Percentiles rank a stretch among this genome's conserved stretches.
Conservation (phyloP, 2,113 vertebrate species). For the Hiodon alosoides region DNA sequence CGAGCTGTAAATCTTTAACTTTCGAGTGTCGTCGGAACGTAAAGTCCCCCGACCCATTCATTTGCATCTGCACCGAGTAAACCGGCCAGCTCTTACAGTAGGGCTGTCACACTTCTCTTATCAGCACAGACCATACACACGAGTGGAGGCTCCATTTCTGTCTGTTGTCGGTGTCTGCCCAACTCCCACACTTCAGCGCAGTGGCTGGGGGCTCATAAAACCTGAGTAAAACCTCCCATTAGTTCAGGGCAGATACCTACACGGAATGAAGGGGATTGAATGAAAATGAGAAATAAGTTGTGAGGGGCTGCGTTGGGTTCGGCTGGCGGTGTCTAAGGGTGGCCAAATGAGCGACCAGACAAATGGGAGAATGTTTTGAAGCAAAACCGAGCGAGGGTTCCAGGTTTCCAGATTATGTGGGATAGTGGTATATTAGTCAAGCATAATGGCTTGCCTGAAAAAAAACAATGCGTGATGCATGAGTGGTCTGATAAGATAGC, state of each 20-base stretch:
- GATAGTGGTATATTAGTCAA: background rate
- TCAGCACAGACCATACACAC: constrained; percentile 6
- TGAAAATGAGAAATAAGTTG: background rate
- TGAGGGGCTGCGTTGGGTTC: background rate
- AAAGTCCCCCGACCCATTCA: background rate
- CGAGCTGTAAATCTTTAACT: background rate
- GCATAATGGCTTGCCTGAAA: background rate
- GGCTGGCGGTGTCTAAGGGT: background rate
- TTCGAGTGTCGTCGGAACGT: constrained; percentile 30
- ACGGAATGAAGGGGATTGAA: background rate
- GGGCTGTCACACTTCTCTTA: constrained; percentile 16
- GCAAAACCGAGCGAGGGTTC: background rate
- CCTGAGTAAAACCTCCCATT: background rate
- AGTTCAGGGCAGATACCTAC: background rate
- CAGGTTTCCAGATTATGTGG: background rate
- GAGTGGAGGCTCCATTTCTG: constrained; percentile 9
- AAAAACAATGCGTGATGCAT: background rate
- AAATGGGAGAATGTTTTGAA: background rate
- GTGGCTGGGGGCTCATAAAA: background rate
- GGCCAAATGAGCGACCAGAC: background rate
- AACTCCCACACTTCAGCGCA: background rate
- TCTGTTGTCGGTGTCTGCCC: background rate
- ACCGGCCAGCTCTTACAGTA: background rate
- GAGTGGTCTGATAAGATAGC: background rate
- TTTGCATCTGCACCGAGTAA: background rate